Evolutionary conservation across 2,113 vertebrate genomes (phyloP), one percentile per base, ranked within the genome.

Genomic region (Equus przewalskii): DNA sequence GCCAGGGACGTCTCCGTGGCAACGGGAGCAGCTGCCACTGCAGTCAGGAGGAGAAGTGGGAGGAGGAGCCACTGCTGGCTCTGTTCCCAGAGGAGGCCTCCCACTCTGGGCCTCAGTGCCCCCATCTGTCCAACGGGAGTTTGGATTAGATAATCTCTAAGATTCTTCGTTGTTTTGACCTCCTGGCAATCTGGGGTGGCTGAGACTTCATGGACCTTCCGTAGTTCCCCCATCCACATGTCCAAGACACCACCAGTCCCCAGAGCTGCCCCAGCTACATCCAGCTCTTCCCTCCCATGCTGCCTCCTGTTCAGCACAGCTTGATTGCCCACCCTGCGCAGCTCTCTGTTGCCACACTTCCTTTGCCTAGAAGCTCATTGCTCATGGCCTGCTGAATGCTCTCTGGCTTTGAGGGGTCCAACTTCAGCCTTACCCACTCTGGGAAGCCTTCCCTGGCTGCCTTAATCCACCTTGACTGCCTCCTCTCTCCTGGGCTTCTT

Each of bases 51-150:
- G 78, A 97, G 90, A 98, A 95, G 95, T 97, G 75, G 96, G 96
- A 98, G 97, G 98, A 97, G 98, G 92, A 97, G 94, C 94, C 81
- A 94, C 56, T 51, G 90, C 88, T 97, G 97, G 97, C 98, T 97
- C 28, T 44, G 65, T 94, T 97, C 97, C 96, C 94, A 95, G 96
- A 87, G 91, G 91, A 95, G 96, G 93, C 98, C 97, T 97, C 97
- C 98, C 92, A 98, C 96, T 97, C 96, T 44, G 86, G 95, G 94
- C 92, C 95, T 97, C 97, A 72, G 92, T 98, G 97, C 94, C 79
- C 96, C 92, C 87, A 95, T 97, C 94, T 97, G 97, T 94, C 97
- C 89, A 44, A 64, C n/a, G 0, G 19, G 82, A 96, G 79, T 97
- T 96, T 89, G 18, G 46, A 80, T 97, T 96, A 96, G 91, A 81